Evolutionary conservation across 2,113 vertebrate species (phyloP).

Genomic region (Salminus brasiliensis): DNA sequence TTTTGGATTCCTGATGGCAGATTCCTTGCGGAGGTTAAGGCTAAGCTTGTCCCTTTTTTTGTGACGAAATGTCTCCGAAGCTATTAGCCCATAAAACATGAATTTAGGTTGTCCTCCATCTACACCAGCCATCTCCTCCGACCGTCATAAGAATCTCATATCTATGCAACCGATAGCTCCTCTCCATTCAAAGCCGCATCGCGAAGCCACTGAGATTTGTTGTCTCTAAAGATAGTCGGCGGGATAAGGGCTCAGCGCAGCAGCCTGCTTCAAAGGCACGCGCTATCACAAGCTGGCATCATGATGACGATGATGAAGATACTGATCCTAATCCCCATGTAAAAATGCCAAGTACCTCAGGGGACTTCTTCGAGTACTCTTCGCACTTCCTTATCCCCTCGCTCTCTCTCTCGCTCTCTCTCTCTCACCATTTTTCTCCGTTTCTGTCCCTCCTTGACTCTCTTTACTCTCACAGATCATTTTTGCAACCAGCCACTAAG

Average conservation of each 20-base stretch:
- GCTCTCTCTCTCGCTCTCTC: neutral
- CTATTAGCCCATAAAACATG: constrained; percentile 11
- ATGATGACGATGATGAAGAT: constrained; percentile 67
- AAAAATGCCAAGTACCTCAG: constrained; percentile 62
- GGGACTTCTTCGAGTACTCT: constrained; percentile 68
- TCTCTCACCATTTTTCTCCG: neutral
- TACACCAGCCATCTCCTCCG: constrained; percentile 10
- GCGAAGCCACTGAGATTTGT: constrained; percentile 63
- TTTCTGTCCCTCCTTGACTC: neutral
- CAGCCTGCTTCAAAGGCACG: constrained; percentile 67
- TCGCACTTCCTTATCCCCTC: constrained; percentile 45
- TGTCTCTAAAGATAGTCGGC: constrained; percentile 69
- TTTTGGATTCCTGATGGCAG: constrained; percentile 2
- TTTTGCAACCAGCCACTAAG: constrained; percentile 22
- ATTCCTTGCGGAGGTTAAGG: neutral
- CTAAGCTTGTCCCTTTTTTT: constrained; percentile 19
- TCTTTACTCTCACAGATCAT: neutral
- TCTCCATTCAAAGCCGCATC: constrained; percentile 66
- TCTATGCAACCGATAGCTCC: constrained; percentile 73
- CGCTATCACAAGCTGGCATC: constrained; percentile 65
- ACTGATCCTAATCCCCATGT: constrained; percentile 73
- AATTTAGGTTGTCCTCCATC: constrained; percentile 9
- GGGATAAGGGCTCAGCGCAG: constrained; percentile 70
- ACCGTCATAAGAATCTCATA: constrained; percentile 24
- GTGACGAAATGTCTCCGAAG: constrained; percentile 1